Percentiles rank a stretch among this genome's conserved stretches.
phyloP scores from a whole-genome alignment of 2,888 invertebrate genomes.

The Gibbula magus region DNA sequence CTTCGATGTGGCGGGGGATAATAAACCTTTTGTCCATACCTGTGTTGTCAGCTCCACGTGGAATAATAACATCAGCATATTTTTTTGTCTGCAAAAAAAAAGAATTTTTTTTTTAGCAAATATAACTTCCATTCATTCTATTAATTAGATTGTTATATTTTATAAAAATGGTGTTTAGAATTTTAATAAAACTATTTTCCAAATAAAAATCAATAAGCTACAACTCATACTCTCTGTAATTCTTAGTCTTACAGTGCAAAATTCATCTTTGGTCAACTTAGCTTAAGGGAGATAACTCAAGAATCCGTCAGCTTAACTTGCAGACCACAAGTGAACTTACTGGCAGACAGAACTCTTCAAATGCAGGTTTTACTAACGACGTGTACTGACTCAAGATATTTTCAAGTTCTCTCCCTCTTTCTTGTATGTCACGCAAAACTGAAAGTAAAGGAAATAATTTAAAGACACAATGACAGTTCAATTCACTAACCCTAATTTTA shows the following conservation, averaged over 20 bases:
- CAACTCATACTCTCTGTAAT: no score
- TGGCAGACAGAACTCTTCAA: constrained; percentile 98
- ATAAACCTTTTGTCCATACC: no score
- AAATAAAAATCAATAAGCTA: no score
- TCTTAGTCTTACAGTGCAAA: no score
- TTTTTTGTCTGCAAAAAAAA: constrained; percentile 91
- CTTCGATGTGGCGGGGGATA: no score
- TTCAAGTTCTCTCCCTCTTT: constrained; percentile 94
- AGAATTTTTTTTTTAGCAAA: neutral
- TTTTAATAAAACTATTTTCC: no score
- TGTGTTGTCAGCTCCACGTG: constrained; percentile 95
- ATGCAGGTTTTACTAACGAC: constrained; percentile 99
- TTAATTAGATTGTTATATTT: no score
- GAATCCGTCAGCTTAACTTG: no score
- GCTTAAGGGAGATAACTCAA: neutral
- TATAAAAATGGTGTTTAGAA: neutral
- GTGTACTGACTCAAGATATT: constrained; percentile 97
- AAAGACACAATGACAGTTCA: neutral
- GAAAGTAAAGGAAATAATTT: constrained; percentile 64
- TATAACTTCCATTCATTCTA: neutral
- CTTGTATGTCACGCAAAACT: constrained; percentile 97
- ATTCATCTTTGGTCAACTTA: no score
- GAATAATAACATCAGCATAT: constrained; percentile 99
- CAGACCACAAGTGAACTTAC: constrained; percentile 78
- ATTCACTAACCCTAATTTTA: neutral